Evolutionary conservation across 2,797 vertebrate species (phyloP).

Genomic region (Cossypha dichroa): DNA sequence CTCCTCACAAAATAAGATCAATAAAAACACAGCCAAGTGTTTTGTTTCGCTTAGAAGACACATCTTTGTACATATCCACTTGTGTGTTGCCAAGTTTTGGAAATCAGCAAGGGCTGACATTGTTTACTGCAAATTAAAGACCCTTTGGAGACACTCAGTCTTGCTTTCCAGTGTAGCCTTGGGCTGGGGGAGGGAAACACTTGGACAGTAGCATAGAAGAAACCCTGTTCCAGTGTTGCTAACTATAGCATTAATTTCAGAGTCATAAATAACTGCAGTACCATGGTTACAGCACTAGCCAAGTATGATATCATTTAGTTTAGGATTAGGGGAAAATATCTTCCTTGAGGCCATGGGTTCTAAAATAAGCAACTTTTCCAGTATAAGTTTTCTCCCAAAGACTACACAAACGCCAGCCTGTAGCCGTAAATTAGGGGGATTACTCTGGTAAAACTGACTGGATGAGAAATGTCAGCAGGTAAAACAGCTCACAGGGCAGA

Average conservation of each 20-base stretch:
- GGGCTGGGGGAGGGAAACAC: background rate
- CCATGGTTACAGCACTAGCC: slow-evolving; percentile 59
- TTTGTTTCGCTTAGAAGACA: slow-evolving; percentile 11
- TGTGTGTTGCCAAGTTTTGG: background rate
- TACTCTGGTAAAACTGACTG: background rate
- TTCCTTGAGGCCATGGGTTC: slow-evolving; percentile 41
- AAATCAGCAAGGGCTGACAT: slow-evolving; percentile 2
- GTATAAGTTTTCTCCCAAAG: slow-evolving; percentile 48
- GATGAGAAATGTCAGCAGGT: background rate
- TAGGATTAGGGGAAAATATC: slow-evolving; percentile 64
- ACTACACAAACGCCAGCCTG: slow-evolving; percentile 27
- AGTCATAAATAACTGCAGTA: slow-evolving; percentile 60
- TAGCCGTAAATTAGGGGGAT: background rate
- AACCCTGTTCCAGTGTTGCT: slow-evolving; percentile 57
- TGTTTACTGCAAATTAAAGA: slow-evolving; percentile 41
- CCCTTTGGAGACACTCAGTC: slow-evolving; percentile 45
- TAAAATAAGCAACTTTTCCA: slow-evolving; percentile 69
- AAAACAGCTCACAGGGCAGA: background rate
- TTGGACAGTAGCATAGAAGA: slow-evolving; percentile 63
- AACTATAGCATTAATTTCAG: slow-evolving; percentile 68
- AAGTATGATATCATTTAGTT: slow-evolving; percentile 69
- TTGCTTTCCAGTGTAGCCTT: slow-evolving; percentile 8
- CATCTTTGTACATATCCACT: background rate
- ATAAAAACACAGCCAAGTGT: background rate
- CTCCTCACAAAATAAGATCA: background rate